Base-by-base conservation (phyloP, 2,888 invertebrate genomes). In the Perizoma affinitatum region DNA sequence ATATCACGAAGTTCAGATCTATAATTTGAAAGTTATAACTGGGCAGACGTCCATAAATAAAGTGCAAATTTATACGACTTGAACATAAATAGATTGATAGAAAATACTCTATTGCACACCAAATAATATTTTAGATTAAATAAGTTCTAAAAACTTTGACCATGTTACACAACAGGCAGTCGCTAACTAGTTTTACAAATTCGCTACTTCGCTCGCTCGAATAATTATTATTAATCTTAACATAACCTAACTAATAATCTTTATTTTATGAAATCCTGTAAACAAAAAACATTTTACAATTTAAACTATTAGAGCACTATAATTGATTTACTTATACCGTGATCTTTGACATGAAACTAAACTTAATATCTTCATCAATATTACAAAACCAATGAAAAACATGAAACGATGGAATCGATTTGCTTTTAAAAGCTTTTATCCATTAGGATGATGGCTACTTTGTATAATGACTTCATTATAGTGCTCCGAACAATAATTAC, bases 351-450 rank as follows among this genome's bases (percentile, higher is more conserved):
- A 10, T 48, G 34, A 48, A 8, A 40, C 43, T 10, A 8, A n/a
- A 42, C 6, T n/a, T 57, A 50, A 62, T 42, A 43, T 58, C 58
- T 63, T 53, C 58, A 63, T 62, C 22, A 35, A 3, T 74, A 72
- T 74, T 78, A 68, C 74, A 71, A 75, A 70, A 74, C 65, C 56
- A 61, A 71, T 78, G 74, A 77, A 82, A 82, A 82, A 79, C 73
- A 73, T 65, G 76, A 74, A 80, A 82, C 54, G 48, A 49, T 54
- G 43, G 41, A 62, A 86, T 84, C 81, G 83, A 88, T 88, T 88
- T 86, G 82, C 75, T 85, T 87, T 87, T 88, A 87, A 90, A 82
- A 88, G 87, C 83, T 79, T 89, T 88, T 82, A 79, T 82, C 87
- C 90, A 90, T 90, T 90, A 89, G 65, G 75, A 63, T 82, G 84